phyloP scores from a whole-genome alignment of 1,140 invertebrate genomes.

The Lepidostoma basale region DNA sequence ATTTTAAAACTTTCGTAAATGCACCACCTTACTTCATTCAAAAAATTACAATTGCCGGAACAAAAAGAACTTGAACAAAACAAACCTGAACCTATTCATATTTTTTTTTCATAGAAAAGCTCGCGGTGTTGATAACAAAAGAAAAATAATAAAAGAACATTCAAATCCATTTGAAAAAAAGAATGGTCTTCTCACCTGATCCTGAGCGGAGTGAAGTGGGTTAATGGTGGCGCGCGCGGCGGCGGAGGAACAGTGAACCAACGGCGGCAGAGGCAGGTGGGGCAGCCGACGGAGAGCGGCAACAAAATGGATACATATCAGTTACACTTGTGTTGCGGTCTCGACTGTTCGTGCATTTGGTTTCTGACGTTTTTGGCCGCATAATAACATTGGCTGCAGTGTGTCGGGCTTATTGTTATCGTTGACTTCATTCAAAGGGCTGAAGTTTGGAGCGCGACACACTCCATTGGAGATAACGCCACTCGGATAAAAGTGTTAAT shows the following conservation, averaged over 20 bases:
- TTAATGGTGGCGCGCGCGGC: slow-evolving; percentile 8
- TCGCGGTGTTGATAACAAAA: too few species aligned
- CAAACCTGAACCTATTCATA: too few species aligned
- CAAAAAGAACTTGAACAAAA: too few species aligned
- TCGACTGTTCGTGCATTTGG: background rate
- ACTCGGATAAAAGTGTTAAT: background rate
- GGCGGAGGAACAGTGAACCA: background rate
- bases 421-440: background rate
- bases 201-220: slow-evolving; percentile 5
- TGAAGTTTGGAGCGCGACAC: background rate
- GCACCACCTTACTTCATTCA: too few species aligned
- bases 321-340: slow-evolving; percentile 2
- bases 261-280: background rate
- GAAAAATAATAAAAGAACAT: background rate
- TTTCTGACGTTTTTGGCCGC: background rate
- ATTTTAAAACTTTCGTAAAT: too few species aligned
- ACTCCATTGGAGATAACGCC: background rate
- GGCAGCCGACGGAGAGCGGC: slow-evolving; percentile 14
- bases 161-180: background rate
- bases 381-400: background rate
- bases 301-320: slow-evolving; percentile 16
- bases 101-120: too few species aligned
- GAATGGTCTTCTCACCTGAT: slow-evolving; percentile 21
- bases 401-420: background rate
- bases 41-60: too few species aligned